Base-by-base conservation (phyloP, 2,797 vertebrate genomes). In the Spondyliosoma cantharus region DNA sequence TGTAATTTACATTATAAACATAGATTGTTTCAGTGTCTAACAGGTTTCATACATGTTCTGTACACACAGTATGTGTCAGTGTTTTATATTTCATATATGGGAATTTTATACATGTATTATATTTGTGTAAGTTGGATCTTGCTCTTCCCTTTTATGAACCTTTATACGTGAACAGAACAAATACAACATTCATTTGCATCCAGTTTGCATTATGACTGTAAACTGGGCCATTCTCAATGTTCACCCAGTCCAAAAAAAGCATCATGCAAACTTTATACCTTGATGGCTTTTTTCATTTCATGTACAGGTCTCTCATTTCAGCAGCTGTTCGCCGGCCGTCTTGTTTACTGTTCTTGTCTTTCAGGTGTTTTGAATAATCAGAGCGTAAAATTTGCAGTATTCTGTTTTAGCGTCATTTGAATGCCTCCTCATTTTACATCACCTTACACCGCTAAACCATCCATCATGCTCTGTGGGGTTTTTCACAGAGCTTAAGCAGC, bases 141-240 rank as follows among this genome's bases (percentile, higher is more conserved):
- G 37, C 9, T 1, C 37, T 37, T 7, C 2, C 37, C 9, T 37
- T 37, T 37, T 9, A 37, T 37, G 9, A 9, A 37, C 9, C 37
- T 37, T 37, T 11, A 2, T 17, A 46, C 17, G 17, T 24, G 3
- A 49, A 27, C 54, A 45, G 0, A 59, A 17, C 7, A 37, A 59
- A 71, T 2, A 37, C 13, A 25, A 13, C 32, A 57, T 3, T 53
- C 0, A 61, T 85, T 87, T 86, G 49, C 71, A 78, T 82, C 71
- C 37, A 6, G 12, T 80, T 85, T 83, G 48, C 71, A 71, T 84
- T 45, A 29, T 27, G 5, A 29, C 1, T 46, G 11, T 37, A 37
- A 11, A 37, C 37, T 37, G 32, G 32, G 9, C 6, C 7, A 37
- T 37, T 37, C 37, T 37, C 8, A 37, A 5, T 54, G 7, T 54